phyloP scores from a whole-genome alignment of 2,113 vertebrate genomes.

The Myiagra hebetior region DNA sequence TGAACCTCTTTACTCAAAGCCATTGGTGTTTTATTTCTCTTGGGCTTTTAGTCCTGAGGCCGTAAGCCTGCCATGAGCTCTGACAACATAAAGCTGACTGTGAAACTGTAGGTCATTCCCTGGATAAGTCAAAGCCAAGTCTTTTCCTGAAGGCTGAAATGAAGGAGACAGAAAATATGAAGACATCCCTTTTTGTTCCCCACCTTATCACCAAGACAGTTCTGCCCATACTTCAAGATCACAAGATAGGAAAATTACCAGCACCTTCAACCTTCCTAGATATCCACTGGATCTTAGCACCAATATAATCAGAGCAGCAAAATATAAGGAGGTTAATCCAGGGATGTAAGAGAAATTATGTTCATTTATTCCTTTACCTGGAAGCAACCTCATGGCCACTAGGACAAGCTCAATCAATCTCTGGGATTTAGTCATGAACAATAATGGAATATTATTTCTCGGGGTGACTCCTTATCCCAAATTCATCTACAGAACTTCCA shows the following conservation, averaged over 20 bases:
- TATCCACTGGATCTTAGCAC: neutral
- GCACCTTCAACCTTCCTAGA: neutral
- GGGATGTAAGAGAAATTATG: neutral
- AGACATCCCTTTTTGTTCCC: neutral
- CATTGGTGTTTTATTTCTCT: neutral
- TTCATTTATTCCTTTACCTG: neutral
- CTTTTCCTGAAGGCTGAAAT: neutral
- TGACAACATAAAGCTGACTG: neutral
- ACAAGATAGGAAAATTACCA: neutral
- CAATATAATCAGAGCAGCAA: neutral
- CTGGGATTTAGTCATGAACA: neutral
- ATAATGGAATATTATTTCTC: neutral
- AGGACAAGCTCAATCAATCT: neutral
- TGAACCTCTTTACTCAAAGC: neutral
- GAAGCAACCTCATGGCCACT: neutral
- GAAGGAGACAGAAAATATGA: neutral
- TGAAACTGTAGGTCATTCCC: neutral
- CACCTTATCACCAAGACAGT: neutral
- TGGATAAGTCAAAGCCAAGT: neutral
- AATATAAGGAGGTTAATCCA: neutral
- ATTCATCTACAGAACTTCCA: neutral
- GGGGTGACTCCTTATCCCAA: neutral
- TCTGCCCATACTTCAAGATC: neutral
- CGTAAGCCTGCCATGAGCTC: neutral
- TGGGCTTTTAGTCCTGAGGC: neutral